Evolutionary conservation across 2,113 vertebrate genomes (phyloP).

Genomic region (Aegotheles bennettii): DNA sequence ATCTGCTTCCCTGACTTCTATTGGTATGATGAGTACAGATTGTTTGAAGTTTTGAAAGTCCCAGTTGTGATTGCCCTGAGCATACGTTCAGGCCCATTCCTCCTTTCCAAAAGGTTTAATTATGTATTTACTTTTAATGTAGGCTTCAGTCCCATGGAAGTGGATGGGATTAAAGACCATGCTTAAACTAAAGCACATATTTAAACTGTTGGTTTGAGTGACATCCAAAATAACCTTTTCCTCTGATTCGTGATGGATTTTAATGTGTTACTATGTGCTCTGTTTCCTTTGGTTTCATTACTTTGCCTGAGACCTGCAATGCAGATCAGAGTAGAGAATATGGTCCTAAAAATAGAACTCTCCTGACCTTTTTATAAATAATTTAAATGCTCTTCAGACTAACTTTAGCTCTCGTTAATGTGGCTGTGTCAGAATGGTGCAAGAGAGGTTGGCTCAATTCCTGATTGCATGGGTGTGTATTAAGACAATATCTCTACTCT

Average conservation of each 20-base stretch:
- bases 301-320: slow-evolving; percentile 43
- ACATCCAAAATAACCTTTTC: background rate
- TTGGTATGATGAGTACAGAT: background rate
- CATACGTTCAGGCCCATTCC: background rate
- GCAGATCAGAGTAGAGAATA: slow-evolving; percentile 41
- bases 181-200: background rate
- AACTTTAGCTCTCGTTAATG: slow-evolving; percentile 32
- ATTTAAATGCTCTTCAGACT: slow-evolving; percentile 54
- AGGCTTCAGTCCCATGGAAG: background rate
- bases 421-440: background rate
- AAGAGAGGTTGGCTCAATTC: background rate
- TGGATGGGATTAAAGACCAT: background rate
- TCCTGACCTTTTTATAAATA: slow-evolving; percentile 67
- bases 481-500: background rate
- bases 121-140: background rate
- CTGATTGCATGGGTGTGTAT: background rate
- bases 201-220: background rate
- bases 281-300: background rate
- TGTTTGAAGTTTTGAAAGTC: background rate
- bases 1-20: background rate
- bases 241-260: background rate
- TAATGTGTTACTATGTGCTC: background rate
- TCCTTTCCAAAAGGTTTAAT: background rate
- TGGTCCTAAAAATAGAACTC: slow-evolving; percentile 55
- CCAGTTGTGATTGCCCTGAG: background rate